Evolutionary conservation across 2,888 invertebrate species (phyloP), one percentile per base, ranked within the genome.

Genomic region (Lasioglossum villosulum): DNA sequence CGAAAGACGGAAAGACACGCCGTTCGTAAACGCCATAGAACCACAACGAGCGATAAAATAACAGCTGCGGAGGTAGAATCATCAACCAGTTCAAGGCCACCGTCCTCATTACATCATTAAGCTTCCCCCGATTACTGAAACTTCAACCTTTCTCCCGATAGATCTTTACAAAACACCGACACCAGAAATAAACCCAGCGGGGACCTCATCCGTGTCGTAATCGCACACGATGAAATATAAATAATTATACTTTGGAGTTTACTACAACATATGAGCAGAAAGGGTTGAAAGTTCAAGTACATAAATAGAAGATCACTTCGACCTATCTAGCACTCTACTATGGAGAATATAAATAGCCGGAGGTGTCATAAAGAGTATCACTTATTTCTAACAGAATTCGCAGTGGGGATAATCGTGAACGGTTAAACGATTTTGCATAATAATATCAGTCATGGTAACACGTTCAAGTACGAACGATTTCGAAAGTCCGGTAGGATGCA

Each of bases 201-300:
- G 16, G 5, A 2, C 63, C 59, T 1, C 5, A 5, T 12, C 27
- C 27, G 27, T 30, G 34, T 23, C 19, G 34, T 68, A 34, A 3
- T 68, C 66, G 66, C 37, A 34, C 34, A 63, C 34, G 66, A 10
- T 68, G 37, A 23, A 68, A 68, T 34, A 37, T 68, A 68, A 68
- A 68, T 68, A 68, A 68, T 68, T 68, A 68, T 68, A 68, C 37
- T 19, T 34, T 68, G 37, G 66, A 19, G 66, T 68, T 68, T 68
- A 68, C 37, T 16, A 63, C 63, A 16, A n/a, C 56, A 23, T 68
- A 23, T 4, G 66, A 12, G 66, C 37, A 37, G 23, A 37, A 37
- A 68, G 66, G 66, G 66, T 68, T 68, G 66, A 71, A 71, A 71
- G 71, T 42, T 71, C 71, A 42, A 68, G 66, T 37, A 68, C 66